Evolutionary conservation across 2,797 vertebrate species (phyloP).

Genomic region (Coregonus suidteri): DNA sequence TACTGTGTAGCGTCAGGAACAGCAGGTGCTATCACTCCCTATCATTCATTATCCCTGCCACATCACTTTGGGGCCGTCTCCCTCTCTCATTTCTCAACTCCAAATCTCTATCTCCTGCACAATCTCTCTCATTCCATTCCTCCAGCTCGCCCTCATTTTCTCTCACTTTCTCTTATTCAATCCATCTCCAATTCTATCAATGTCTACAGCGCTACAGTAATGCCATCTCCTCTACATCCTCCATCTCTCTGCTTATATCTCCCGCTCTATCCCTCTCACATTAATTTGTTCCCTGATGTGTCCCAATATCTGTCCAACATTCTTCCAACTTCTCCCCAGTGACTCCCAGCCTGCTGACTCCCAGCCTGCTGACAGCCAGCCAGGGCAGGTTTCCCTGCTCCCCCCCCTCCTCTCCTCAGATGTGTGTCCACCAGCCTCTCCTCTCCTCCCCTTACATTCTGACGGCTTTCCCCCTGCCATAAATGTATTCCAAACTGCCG

Average conservation of each 20-base stretch:
- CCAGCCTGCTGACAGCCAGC: slow-evolving; percentile 20
- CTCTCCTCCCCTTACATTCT: slow-evolving; percentile 41
- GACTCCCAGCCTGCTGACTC: slow-evolving; percentile 16
- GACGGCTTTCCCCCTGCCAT: slow-evolving; percentile 42
- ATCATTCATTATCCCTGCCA: slow-evolving; percentile 73
- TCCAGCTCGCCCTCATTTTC: slow-evolving; percentile 36
- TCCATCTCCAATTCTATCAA: slow-evolving; percentile 50
- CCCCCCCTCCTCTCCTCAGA: slow-evolving; percentile 34
- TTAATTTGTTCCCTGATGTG: slow-evolving; percentile 54
- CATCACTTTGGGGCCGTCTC: slow-evolving; percentile 63
- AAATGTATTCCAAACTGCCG: slow-evolving; percentile 61
- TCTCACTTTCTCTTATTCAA: slow-evolving; percentile 35
- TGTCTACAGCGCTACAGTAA: slow-evolving; percentile 28
- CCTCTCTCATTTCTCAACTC: slow-evolving; percentile 49
- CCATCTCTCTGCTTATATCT: slow-evolving; percentile 41
- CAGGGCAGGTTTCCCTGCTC: not conserved
- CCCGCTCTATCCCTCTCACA: slow-evolving; percentile 29
- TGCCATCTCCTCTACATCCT: slow-evolving; percentile 40
- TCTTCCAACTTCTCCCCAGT: slow-evolving; percentile 34
- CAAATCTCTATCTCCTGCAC: slow-evolving; percentile 56
- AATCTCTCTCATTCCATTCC: slow-evolving; percentile 36
- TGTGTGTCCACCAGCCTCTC: slow-evolving; percentile 40
- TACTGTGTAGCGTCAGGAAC: slow-evolving; percentile 65
- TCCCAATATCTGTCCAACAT: slow-evolving; percentile 57
- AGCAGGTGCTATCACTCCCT: slow-evolving; percentile 70